Evolutionary conservation across 2,113 vertebrate genomes (phyloP).

Genomic region (Heteronetta atricapilla): DNA sequence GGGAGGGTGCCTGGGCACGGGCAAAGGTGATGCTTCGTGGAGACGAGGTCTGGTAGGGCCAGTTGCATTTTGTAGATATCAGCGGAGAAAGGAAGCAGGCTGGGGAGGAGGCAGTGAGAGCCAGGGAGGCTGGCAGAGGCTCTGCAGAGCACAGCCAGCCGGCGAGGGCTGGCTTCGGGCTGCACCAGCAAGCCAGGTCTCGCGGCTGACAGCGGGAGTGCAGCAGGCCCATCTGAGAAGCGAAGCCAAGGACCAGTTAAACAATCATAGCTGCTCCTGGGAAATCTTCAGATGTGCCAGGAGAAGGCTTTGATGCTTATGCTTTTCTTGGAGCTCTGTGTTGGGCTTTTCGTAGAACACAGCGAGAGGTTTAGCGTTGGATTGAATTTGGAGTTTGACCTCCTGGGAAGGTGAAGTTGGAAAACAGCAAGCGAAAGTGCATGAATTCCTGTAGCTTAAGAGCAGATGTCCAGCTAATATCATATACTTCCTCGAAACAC

Average conservation of each 20-base stretch:
- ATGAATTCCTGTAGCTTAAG: background rate
- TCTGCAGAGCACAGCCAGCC: background rate
- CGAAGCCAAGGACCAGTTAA: background rate
- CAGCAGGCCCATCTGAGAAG: background rate
- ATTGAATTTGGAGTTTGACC: background rate
- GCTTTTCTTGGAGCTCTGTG: constrained; percentile 20
- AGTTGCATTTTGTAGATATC: background rate
- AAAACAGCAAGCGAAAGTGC: background rate
- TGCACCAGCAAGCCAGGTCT: background rate
- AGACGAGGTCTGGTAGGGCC: background rate
- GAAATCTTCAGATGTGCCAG: background rate
- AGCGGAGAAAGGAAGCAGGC: background rate
- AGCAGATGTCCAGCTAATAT: background rate
- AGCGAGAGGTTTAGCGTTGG: background rate
- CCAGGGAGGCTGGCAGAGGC: background rate
- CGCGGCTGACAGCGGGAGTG: background rate
- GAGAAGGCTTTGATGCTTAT: background rate
- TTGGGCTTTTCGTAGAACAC: constrained; percentile 18
- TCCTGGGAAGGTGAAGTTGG: background rate
- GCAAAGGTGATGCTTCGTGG: background rate
- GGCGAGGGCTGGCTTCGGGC: background rate
- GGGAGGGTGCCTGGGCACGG: background rate
- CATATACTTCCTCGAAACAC: background rate
- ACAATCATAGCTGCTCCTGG: background rate
- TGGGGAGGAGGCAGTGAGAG: background rate